Evolutionary conservation across 2,797 vertebrate species (phyloP), one percentile per base, ranked within the genome.

Genomic region (Meda fulgida): DNA sequence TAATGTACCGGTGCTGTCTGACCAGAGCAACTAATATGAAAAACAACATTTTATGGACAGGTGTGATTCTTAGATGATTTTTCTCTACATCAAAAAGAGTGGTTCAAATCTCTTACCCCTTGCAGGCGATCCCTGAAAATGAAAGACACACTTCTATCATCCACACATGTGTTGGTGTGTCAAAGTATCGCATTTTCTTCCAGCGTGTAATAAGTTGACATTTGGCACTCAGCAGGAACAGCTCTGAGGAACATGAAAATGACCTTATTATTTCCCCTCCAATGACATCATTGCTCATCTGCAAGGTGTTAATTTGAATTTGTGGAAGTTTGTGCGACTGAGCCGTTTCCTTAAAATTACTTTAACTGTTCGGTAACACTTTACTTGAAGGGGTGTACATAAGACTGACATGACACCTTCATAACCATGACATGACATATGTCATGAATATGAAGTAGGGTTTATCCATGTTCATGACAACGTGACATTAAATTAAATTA

Each of bases 31-130:
- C 34, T 81, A 43, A n/a, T 19, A 80, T 72, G 80, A 85, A 89
- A 89, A 86, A 79, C 40, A 72, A 72, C 48, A 83, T 85, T 88
- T 89, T 84, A 89, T 89, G 87, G 87, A 89, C 75, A 89, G 87
- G 88, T 89, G 90, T 85, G 91, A 86, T 84, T 87, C 85, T 84
- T 7, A 77, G 78, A 86, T 86, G 31, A 75, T 80, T 81, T 80
- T 87, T 75, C 86, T 55, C 69, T 79, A 91, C 86, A 89, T 92
- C 81, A 92, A 91, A 92, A 87, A 75, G 58, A n/a, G 58, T 6
- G 46, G 60, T 81, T 86, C 13, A 80, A 65, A 84, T 77, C 38
- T 66, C 71, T 84, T 78, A 84, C 73, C 58, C 69, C 69, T 75
- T 63, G 43, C 78, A 82, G 82, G 72, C 18, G 5, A 88, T 86